phyloP scores from a whole-genome alignment of 2,113 vertebrate genomes.

The Xenopus laevis region DNA sequence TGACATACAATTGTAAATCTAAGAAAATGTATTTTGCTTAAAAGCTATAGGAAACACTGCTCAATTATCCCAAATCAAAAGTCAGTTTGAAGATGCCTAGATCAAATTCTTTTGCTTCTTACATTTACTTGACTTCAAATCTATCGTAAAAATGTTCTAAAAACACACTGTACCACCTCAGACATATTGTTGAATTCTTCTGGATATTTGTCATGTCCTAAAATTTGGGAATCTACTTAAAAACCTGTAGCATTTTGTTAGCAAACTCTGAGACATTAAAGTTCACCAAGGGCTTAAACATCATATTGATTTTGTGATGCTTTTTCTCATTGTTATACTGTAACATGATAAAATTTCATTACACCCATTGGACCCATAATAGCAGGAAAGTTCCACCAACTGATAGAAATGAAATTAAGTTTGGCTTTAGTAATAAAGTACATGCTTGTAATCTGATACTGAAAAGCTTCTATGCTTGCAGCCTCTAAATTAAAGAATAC shows the following conservation, averaged over 20 bases:
- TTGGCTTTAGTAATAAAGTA: conserved; percentile 64
- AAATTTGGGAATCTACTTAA: not conserved
- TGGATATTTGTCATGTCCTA: not conserved
- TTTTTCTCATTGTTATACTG: conserved; percentile 63
- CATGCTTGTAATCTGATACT: conserved; percentile 62
- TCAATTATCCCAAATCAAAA: no score
- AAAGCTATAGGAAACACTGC: no score
- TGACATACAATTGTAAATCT: no score
- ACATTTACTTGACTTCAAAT: no score
- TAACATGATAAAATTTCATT: conserved; percentile 71
- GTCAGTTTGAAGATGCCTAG: no score
- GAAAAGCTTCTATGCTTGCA: conserved; percentile 54
- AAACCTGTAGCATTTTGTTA: not conserved
- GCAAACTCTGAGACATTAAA: conserved; percentile 55
- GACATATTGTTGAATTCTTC: not conserved
- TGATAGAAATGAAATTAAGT: conserved; percentile 70
- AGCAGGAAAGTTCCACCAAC: conserved; percentile 58
- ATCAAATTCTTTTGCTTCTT: no score
- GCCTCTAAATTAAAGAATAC: conserved; percentile 59
- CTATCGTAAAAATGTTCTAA: no score
- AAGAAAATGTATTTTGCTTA: no score
- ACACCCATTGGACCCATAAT: conserved; percentile 68
- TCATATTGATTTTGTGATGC: conserved; percentile 58
- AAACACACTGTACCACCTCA: no score
- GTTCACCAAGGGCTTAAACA: conserved; percentile 59